These are phyloP conservation scores for Tapera naevia DNA, from an alignment of 2,797 vertebrate genomes.

Conservation along the genomic window DNA sequence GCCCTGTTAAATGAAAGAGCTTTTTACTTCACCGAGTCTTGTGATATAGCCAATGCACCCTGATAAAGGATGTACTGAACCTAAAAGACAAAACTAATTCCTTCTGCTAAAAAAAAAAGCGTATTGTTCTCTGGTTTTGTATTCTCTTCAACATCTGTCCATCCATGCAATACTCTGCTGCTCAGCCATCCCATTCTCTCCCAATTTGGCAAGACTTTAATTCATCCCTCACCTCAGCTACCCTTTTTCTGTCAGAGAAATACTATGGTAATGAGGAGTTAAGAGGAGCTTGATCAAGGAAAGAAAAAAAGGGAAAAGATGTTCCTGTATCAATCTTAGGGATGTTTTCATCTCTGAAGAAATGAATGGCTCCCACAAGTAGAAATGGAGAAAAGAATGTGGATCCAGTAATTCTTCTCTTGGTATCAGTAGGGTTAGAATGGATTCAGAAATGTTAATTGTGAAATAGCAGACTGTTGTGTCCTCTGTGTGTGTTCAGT, in stretches of 20 bases:
- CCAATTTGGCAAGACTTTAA: not conserved
- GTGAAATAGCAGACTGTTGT: not conserved
- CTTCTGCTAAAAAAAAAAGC: not conserved
- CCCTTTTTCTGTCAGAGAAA: not conserved
- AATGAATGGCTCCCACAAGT: not conserved
- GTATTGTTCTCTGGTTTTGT: not conserved
- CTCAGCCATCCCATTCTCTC: not conserved
- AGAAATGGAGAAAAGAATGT: not conserved
- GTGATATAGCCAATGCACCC: not conserved
- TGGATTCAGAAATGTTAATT: not conserved
- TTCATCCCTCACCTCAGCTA: not conserved
- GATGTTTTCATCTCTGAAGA: not conserved
- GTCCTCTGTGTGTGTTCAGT: slow-evolving; percentile 5
- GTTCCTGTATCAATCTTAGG: not conserved
- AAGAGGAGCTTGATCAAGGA: not conserved
- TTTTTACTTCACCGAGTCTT: slow-evolving; percentile 35
- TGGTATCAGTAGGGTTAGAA: not conserved
- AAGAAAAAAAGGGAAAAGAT: fast-evolving
- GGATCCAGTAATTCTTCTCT: not conserved
- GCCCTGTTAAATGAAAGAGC: slow-evolving; percentile 1
- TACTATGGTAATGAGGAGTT: not conserved
- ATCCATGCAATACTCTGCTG: not conserved
- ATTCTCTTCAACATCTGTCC: not conserved
- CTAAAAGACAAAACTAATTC: not conserved
- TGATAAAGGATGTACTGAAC: not conserved